A percentile compares a stretch with the other conserved stretches of the same genome.
phyloP scores from a whole-genome alignment of 2,888 invertebrate species.

The Cosmia pyralina region DNA sequence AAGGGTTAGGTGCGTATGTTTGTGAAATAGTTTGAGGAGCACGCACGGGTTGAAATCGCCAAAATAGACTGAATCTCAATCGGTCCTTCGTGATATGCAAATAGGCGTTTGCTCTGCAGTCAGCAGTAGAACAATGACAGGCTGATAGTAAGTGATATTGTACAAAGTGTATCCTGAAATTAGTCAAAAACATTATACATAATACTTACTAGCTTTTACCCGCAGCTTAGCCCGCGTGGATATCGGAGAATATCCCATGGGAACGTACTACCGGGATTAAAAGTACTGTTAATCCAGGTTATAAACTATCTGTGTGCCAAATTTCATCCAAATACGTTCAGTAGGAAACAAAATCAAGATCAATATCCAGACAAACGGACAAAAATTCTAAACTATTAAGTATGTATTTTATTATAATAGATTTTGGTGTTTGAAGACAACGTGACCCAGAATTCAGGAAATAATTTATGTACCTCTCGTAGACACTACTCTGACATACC shows the following conservation, averaged over 20 bases:
- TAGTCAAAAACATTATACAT: not conserved
- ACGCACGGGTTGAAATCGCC: not conserved
- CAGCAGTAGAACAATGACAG: not conserved
- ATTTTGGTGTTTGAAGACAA: not conserved
- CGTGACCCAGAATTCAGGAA: not conserved
- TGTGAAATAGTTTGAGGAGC: constrained; percentile 12
- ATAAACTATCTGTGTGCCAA: too few species aligned
- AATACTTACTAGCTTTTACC: not conserved
- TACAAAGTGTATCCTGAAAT: not conserved
- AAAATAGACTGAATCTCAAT: not conserved
- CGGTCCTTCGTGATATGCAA: not conserved
- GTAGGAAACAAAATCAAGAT: too few species aligned
- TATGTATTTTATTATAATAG: too few species aligned
- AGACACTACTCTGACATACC: too few species aligned
- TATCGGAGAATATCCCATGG: too few species aligned
- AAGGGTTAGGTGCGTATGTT: constrained; percentile 1
- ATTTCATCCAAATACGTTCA: too few species aligned
- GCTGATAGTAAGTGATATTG: not conserved
- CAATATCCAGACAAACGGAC: too few species aligned
- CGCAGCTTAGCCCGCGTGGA: not conserved
- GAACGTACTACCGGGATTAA: too few species aligned
- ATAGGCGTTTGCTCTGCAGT: too few species aligned
- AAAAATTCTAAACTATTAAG: too few species aligned
- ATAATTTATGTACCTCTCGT: too few species aligned
- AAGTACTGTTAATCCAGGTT: too few species aligned